Conservation (phyloP, 2,888 invertebrate species). For the Ophion costatus region DNA sequence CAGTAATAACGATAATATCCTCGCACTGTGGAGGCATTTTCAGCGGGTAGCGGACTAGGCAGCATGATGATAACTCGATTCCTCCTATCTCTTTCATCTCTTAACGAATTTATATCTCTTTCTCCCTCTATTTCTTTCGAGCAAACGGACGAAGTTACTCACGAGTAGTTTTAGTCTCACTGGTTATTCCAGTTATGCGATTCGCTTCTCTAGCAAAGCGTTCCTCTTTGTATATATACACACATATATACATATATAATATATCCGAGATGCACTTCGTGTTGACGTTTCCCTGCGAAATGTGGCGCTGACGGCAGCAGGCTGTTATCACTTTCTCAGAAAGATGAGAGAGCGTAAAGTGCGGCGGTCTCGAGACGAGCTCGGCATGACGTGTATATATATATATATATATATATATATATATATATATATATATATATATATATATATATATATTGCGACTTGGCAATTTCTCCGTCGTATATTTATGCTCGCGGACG, state of each 20-base stretch:
- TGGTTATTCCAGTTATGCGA: conserved; percentile 56
- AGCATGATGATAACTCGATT: conserved; percentile 48
- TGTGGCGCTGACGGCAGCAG: conserved; percentile 56
- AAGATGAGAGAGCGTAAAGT: conserved; percentile 62
- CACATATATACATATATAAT: conserved; percentile 21
- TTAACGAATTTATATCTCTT: conserved; percentile 40
- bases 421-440: conserved; percentile 3
- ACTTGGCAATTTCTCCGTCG: conserved; percentile 60
- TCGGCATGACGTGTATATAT: conserved; percentile 36
- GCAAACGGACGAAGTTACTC: conserved; percentile 46
- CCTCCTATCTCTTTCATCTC: conserved; percentile 32
- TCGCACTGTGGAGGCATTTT: conserved; percentile 6
- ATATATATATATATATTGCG: conserved; percentile 20
- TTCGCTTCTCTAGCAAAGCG: conserved; percentile 13
- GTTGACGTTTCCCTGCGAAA: conserved; percentile 48
- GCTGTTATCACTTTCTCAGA: conserved; percentile 66
- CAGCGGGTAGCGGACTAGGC: conserved; percentile 11
- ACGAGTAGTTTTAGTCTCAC: conserved; percentile 59
- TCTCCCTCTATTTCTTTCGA: conserved; percentile 33
- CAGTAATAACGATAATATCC: conserved; percentile 35
- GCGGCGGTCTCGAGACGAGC: conserved; percentile 58
- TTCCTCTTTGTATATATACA: conserved; percentile 1
- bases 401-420: background rate
- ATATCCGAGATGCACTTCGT: conserved; percentile 26
- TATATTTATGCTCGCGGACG: conserved; percentile 61